Conservation (phyloP, 2,888 invertebrate species). For the Perithous albicinctus region DNA sequence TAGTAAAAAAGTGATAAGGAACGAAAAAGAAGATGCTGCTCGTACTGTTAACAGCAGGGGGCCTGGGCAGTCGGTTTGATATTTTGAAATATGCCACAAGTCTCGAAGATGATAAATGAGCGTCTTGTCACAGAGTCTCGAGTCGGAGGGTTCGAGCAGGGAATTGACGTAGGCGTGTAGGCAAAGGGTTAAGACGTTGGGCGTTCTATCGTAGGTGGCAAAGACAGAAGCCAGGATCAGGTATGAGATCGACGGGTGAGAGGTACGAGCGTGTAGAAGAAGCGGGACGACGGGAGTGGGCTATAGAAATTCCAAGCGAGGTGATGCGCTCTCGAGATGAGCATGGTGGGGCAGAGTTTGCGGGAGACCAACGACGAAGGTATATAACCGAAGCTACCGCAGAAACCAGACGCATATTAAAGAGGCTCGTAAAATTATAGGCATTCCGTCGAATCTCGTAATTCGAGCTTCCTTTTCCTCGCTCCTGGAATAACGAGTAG, state of each 20-base stretch:
- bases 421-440: slow-evolving; percentile 81
- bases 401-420: slow-evolving; percentile 80
- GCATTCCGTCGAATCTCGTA: slow-evolving; percentile 79
- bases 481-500: too few relatives aligned
- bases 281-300: slow-evolving; percentile 24
- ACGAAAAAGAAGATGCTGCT: not conserved
- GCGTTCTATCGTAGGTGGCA: slow-evolving; percentile 55
- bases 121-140: not conserved
- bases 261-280: slow-evolving; percentile 38
- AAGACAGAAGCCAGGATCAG: slow-evolving; percentile 44
- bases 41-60: not conserved
- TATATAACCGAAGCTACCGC: slow-evolving; percentile 66
- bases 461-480: slow-evolving; percentile 67
- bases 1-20: not conserved
- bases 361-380: slow-evolving; percentile 48
- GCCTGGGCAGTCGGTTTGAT: not conserved
- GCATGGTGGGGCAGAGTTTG: slow-evolving; percentile 48
- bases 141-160: not conserved
- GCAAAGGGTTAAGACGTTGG: slow-evolving; percentile 45
- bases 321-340: slow-evolving; percentile 53
- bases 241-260: slow-evolving; percentile 47
- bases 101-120: slow-evolving; percentile 46
- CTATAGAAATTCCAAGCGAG: slow-evolving; percentile 59
- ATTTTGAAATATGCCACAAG: slow-evolving; percentile 4
- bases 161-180: slow-evolving; percentile 23